Evolutionary conservation across 92 coral and sea anemone species (phyloP).

Genomic region (Pocillopora grandis): DNA sequence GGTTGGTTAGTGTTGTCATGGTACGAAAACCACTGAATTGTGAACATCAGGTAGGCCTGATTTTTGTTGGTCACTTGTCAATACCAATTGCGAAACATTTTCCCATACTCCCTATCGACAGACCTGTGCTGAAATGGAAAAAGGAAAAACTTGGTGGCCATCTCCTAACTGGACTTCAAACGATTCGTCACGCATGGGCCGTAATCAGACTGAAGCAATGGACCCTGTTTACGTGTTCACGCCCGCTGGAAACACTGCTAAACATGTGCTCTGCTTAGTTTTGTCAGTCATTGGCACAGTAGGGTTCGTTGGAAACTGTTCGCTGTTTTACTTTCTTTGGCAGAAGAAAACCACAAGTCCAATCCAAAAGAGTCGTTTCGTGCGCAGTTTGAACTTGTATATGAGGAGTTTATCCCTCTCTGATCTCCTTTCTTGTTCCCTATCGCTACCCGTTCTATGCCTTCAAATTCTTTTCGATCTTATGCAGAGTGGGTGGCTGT

Average conservation of each 20-base stretch:
- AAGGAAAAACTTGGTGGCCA: not conserved
- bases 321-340: conserved; percentile 12
- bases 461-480: conserved; percentile 2
- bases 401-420: conserved; percentile 8
- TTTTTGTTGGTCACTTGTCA: not conserved
- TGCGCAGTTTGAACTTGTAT: conserved; percentile 1
- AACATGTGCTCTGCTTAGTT: not conserved
- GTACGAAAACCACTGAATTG: too few species aligned
- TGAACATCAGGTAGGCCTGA: too few species aligned
- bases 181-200: not conserved
- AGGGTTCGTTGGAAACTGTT: conserved; percentile 3
- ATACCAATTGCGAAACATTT: not conserved
- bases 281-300: not conserved
- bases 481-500: conserved; percentile 14
- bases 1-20: too few species aligned
- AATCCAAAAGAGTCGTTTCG: not conserved
- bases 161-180: not conserved
- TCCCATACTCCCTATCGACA: not conserved
- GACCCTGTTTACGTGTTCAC: not conserved
- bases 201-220: not conserved
- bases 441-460: conserved; percentile 8
- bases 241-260: not conserved
- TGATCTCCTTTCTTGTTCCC: not conserved
- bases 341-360: not conserved
- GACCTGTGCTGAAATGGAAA: not conserved